Evolutionary conservation across 2,113 vertebrate species (phyloP).

Genomic region (Morone chrysops): DNA sequence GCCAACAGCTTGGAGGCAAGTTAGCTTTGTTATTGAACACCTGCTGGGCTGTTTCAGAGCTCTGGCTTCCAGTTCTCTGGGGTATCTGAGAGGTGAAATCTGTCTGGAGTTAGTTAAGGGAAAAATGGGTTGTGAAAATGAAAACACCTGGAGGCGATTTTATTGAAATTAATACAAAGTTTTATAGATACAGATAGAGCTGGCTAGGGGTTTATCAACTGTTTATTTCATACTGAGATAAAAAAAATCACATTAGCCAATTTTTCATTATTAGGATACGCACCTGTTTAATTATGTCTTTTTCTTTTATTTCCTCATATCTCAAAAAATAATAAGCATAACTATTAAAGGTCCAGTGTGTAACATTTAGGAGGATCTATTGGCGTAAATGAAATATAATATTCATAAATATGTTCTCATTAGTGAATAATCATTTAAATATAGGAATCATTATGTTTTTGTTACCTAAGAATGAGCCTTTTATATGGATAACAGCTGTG

Average conservation of each 20-base stretch:
- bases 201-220: neutral
- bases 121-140: constrained; percentile 30
- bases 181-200: neutral
- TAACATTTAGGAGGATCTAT: too few species aligned
- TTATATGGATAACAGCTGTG: too few species aligned
- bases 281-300: neutral
- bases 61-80: constrained; percentile 29
- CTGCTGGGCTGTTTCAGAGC: constrained; percentile 51
- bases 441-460: too few species aligned
- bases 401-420: too few species aligned
- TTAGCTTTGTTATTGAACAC: constrained; percentile 56
- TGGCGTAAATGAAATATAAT: too few species aligned
- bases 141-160: constrained; percentile 41
- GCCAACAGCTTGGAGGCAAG: constrained; percentile 50
- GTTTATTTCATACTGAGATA: neutral
- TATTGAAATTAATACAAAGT: constrained; percentile 13
- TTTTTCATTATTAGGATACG: neutral
- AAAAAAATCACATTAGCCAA: neutral
- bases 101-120: constrained; percentile 19
- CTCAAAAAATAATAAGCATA: neutral
- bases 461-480: too few species aligned
- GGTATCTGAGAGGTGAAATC: constrained; percentile 43
- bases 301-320: too few species aligned
- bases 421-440: too few species aligned
- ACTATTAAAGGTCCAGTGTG: neutral